Evolutionary conservation across 2,888 invertebrate genomes (phyloP), one percentile per base, ranked within the genome.

Genomic region (Cryptophagus acutangulus): DNA sequence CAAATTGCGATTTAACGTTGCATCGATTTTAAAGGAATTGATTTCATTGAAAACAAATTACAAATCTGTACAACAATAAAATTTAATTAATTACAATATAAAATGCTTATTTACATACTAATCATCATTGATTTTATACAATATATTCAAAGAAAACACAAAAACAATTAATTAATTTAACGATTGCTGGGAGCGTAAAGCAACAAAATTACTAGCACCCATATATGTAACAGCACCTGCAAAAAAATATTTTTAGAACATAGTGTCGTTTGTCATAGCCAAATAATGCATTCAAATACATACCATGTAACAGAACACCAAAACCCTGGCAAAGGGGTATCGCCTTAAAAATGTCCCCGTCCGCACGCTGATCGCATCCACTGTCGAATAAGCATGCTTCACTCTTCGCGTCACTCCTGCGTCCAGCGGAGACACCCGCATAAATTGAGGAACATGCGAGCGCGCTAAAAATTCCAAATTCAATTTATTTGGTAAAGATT

Each of bases 281-380:
- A 35, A 12, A 40, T 29, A 17, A 54, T 35, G 18, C 14, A 33
- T 36, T 20, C 14, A 24, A 40, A 18, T 40, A 61, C 73, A 71
- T 61, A 82, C 88, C 78, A 92, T 86, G 65, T 93, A 93, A 55
- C 84, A 70, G 45, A 92, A 75, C n/a, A 91, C 78, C 63, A 87
- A 80, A 42, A 90, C 78, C 56, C 92, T 77, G 41, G 89, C 82
- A 31, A 87, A 68, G 0, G 92, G 92, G 69, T 91, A 87, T 41
- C 89, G 74, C 41, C 87, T 76, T 33, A 91, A 71, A 66, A 90
- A 85, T 12, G 85, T 76, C 8, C 89, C 90, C 12, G 89, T 72
- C 25, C 87, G 74, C 39, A 89, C 76, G 31, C 91, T 87, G 38
- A 90, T 75, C 14, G 81, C 78, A 67, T 89, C 88, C 14, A 89